A percentile compares a stretch with the other conserved stretches of the same genome.
Conservation (phyloP, 2,797 vertebrate genomes). For the Channallabes apus region DNA sequence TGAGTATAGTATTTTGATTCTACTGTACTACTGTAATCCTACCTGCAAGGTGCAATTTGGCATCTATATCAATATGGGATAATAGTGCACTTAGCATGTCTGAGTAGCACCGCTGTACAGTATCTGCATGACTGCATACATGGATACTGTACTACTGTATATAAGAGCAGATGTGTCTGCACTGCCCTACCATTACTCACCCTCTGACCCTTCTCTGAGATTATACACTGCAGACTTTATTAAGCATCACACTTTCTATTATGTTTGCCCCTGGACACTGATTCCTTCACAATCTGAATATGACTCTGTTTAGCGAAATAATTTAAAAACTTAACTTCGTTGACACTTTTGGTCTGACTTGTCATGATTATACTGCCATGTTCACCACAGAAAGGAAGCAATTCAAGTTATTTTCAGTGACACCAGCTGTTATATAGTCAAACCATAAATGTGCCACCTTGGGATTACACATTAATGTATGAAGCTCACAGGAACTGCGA, state of each 20-base stretch:
- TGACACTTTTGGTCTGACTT: background rate
- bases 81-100: too few relatives aligned
- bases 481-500: too few relatives aligned
- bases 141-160: background rate
- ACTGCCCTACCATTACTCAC: background rate
- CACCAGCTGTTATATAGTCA: too few relatives aligned
- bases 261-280: background rate
- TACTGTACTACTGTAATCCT: background rate
- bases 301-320: background rate
- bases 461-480: too few relatives aligned
- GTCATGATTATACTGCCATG: background rate
- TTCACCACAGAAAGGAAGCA: background rate
- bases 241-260: background rate
- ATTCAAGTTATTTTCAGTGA: too few relatives aligned
- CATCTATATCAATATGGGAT: background rate
- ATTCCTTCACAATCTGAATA: too few relatives aligned
- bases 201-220: background rate
- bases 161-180: background rate
- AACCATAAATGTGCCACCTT: too few relatives aligned
- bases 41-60: background rate
- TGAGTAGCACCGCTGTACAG: background rate
- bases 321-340: background rate
- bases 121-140: background rate
- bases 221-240: background rate
- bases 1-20: background rate